These are phyloP conservation scores for Cheilosia grossa DNA, from an alignment of 2,888 invertebrate genomes.

Conservation along the genomic window DNA sequence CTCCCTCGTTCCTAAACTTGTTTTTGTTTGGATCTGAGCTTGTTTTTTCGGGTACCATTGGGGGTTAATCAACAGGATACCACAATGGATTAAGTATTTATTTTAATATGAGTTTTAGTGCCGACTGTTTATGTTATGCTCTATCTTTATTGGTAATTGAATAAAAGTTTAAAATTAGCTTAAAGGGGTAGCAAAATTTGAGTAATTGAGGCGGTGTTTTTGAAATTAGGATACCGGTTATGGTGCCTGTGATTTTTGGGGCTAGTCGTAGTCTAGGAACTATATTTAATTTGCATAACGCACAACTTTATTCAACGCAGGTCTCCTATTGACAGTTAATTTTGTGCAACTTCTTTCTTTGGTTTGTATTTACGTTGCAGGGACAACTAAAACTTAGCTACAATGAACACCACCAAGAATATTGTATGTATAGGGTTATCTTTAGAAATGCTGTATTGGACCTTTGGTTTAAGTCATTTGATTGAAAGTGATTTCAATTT, in stretches of 20 bases:
- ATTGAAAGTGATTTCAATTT: too few relatives aligned
- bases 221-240: neutral
- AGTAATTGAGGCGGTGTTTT: neutral
- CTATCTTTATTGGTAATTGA: slow-evolving; percentile 4
- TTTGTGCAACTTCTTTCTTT: too few relatives aligned
- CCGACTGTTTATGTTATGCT: slow-evolving; percentile 41
- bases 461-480: too few relatives aligned
- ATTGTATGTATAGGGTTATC: too few relatives aligned
- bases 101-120: slow-evolving; percentile 29
- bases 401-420: too few relatives aligned
- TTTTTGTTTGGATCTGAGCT: slow-evolving; percentile 11
- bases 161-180: neutral
- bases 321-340: too few relatives aligned
- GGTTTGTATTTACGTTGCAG: too few relatives aligned
- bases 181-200: slow-evolving; percentile 30
- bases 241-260: neutral
- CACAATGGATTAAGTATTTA: slow-evolving; percentile 56
- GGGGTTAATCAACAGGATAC: slow-evolving; percentile 40
- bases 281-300: too few relatives aligned
- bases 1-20: neutral
- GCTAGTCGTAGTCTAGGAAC: neutral
- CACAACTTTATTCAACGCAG: too few relatives aligned
- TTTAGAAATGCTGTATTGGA: too few relatives aligned
- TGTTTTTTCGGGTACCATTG: slow-evolving; percentile 16
- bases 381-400: too few relatives aligned